Conservation (phyloP, 1,140 invertebrate genomes). For the Hyposmocoma kahamanoa region DNA sequence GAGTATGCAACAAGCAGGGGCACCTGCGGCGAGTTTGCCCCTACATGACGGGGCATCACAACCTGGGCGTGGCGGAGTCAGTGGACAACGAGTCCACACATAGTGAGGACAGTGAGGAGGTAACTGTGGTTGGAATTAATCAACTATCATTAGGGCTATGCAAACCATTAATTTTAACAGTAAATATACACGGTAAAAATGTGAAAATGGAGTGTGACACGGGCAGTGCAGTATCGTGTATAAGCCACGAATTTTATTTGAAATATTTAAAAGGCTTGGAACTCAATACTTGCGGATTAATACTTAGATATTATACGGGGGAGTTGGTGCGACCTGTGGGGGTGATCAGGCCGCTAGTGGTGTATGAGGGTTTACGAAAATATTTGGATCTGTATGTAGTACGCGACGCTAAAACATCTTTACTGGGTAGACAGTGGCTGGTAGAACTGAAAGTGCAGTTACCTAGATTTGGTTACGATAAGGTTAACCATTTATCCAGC, state of each 20-base stretch:
- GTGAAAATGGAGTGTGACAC: constrained; percentile 3
- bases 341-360: not conserved
- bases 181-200: not conserved
- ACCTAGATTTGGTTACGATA: not conserved
- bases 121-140: not conserved
- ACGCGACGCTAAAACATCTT: not conserved
- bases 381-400: not conserved
- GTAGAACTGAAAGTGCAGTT: not conserved
- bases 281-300: not conserved
- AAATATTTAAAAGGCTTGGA: not conserved
- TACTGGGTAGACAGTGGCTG: not conserved
- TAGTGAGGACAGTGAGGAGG: constrained; percentile 7
- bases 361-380: not conserved
- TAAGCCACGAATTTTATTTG: not conserved
- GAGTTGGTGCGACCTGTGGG: not conserved
- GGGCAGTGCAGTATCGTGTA: not conserved
- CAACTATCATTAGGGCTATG: not conserved
- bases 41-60: not conserved
- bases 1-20: constrained; percentile 2
- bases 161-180: not conserved
- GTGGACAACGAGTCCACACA: not conserved
- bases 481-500: not conserved
- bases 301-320: not conserved
- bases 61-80: not conserved
- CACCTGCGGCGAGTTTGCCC: constrained; percentile 6